phyloP scores from a whole-genome alignment of 2,888 invertebrate genomes.

The Eupsilia transversa region DNA sequence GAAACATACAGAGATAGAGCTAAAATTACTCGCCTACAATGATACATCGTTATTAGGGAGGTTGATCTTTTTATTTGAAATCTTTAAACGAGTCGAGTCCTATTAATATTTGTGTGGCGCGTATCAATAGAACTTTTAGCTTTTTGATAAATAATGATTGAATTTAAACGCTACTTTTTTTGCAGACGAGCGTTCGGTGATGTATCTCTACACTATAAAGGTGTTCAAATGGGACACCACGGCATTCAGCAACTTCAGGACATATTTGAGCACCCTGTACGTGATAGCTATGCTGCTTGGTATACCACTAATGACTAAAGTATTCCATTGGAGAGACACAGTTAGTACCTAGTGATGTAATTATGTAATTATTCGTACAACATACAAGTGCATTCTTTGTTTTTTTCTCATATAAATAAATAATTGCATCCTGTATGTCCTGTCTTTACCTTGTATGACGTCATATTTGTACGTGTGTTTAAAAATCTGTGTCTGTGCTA shows the following conservation, averaged over 20 bases:
- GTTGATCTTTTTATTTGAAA: neutral
- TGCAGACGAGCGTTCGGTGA: slow-evolving; percentile 94
- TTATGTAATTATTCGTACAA: neutral
- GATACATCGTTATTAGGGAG: neutral
- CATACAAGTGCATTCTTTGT: neutral
- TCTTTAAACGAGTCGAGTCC: neutral
- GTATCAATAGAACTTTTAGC: neutral
- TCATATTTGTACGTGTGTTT: neutral
- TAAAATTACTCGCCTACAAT: neutral
- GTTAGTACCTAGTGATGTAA: slow-evolving; percentile 74
- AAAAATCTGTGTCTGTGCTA: neutral
- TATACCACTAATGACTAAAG: slow-evolving; percentile 93
- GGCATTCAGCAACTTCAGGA: slow-evolving; percentile 93
- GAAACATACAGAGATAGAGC: neutral
- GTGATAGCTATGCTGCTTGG: slow-evolving; percentile 93
- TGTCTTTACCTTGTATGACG: neutral
- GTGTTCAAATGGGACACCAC: slow-evolving; percentile 93
- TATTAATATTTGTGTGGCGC: neutral
- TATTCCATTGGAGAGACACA: slow-evolving; percentile 93
- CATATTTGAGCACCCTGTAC: slow-evolving; percentile 93
- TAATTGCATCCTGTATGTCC: neutral
- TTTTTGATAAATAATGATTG: neutral
- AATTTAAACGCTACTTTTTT: slow-evolving; percentile 40
- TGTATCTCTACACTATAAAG: slow-evolving; percentile 93
- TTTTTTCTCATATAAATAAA: too few relatives aligned